Percentiles rank a stretch among this genome's conserved stretches.
Conservation (phyloP, 2,888 invertebrate species). For the Sicus ferrugineus region DNA sequence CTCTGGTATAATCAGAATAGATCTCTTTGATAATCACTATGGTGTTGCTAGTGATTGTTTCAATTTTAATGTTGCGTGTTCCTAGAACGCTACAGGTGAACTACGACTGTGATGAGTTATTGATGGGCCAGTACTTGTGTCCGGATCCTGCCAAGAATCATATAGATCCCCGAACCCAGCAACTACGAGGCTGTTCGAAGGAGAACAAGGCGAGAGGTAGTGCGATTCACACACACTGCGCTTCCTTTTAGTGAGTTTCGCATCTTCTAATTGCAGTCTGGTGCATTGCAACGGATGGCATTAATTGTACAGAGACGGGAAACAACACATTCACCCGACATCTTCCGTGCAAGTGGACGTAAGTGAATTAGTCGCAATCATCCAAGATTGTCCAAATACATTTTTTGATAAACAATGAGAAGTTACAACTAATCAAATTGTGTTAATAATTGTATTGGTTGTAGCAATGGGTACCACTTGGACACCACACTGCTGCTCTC, state of each 20-base stretch:
- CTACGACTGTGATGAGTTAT: constrained; percentile 74
- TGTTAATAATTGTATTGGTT: constrained; percentile 46
- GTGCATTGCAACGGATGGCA: constrained; percentile 83
- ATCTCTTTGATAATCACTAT: no score
- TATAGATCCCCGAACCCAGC: constrained; percentile 90
- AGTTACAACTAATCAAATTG: background rate
- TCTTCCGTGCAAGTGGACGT: constrained; percentile 95
- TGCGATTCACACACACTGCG: background rate
- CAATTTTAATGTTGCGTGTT: constrained; percentile 18
- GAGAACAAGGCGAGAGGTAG: constrained; percentile 83
- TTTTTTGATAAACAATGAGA: no score
- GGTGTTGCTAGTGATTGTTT: background rate
- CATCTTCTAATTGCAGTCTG: constrained; percentile 69
- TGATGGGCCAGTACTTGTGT: constrained; percentile 84
- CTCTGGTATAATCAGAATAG: no score
- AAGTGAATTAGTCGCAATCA: constrained; percentile 69
- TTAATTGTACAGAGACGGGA: constrained; percentile 81
- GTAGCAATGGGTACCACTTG: constrained; percentile 91
- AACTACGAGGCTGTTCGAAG: constrained; percentile 79
- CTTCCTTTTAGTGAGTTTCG: constrained; percentile 34
- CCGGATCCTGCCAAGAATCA: constrained; percentile 78
- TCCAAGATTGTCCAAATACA: no score
- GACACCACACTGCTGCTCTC: constrained; percentile 92
- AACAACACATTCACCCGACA: constrained; percentile 83
- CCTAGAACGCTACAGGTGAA: constrained; percentile 46